These are phyloP conservation scores for Rhabdornis inornatus DNA, from an alignment of 2,113 vertebrate genomes.

Conservation along the genomic window DNA sequence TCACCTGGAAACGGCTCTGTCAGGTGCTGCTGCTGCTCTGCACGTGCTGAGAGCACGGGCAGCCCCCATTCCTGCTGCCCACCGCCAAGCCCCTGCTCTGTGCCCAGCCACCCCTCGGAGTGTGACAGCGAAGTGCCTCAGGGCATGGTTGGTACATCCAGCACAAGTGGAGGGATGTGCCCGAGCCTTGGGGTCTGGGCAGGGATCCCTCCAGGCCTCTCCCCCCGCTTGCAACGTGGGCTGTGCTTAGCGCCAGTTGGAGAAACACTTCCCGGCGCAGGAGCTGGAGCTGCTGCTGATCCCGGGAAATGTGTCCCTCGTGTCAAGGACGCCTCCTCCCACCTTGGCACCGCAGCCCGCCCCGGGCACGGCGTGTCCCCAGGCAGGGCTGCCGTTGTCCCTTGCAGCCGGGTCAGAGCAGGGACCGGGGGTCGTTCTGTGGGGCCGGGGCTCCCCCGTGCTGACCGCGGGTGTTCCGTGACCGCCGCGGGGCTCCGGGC, in stretches of 20 bases:
- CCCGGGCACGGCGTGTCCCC: background rate
- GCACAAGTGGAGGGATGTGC: background rate
- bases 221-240: accelerated
- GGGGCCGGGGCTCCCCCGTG: accelerated
- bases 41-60: accelerated
- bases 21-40: background rate
- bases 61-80: background rate
- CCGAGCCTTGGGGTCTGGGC: accelerated
- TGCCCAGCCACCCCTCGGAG: accelerated
- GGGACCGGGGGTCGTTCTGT: accelerated
- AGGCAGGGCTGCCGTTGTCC: background rate
- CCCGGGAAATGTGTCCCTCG: background rate
- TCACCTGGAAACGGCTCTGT: too few species aligned
- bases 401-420: accelerated
- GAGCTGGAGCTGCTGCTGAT: background rate
- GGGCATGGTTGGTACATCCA: background rate
- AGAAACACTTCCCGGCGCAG: background rate
- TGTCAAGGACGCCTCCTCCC: background rate
- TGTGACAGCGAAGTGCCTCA: background rate
- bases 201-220: background rate
- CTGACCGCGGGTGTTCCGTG: accelerated
- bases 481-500: accelerated
- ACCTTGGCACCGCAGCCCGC: background rate
- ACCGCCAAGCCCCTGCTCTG: accelerated
- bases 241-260: background rate